Percentiles rank a stretch among this genome's conserved stretches.
phyloP scores from a whole-genome alignment of 2,888 invertebrate species.

The Drosophila peninsularis region DNA sequence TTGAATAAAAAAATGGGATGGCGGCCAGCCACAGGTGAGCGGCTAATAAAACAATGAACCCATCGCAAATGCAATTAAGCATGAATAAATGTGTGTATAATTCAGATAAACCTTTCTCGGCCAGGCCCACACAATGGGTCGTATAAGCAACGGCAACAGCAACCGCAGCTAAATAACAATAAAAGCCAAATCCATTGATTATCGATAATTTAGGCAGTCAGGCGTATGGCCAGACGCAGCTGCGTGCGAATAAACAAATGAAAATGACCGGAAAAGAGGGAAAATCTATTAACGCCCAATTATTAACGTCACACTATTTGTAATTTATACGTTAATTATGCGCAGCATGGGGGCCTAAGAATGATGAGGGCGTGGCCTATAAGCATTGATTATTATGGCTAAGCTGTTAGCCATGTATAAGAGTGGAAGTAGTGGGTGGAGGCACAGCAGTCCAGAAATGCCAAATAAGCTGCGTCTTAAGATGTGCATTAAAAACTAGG shows the following conservation, averaged over 20 bases:
- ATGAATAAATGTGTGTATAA: slow-evolving; percentile 62
- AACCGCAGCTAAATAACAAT: slow-evolving; percentile 47
- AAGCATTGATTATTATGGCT: slow-evolving; percentile 68
- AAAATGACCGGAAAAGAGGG: slow-evolving; percentile 56
- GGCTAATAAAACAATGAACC: slow-evolving; percentile 43
- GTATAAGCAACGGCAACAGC: slow-evolving; percentile 22
- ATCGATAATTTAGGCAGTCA: slow-evolving; percentile 72
- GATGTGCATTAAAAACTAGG: slow-evolving; percentile 54
- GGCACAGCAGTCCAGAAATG: slow-evolving; percentile 17
- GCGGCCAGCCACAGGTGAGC: slow-evolving; percentile 27
- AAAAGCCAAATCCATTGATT: slow-evolving; percentile 74
- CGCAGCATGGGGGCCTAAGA: slow-evolving; percentile 23
- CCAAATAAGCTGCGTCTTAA: slow-evolving; percentile 25
- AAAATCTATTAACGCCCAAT: slow-evolving; percentile 79
- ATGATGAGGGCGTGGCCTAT: slow-evolving; percentile 24
- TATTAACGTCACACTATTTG: slow-evolving; percentile 78
- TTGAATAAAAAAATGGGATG: neutral
- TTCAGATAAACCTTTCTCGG: slow-evolving; percentile 62
- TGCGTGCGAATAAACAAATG: slow-evolving; percentile 66
- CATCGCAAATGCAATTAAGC: slow-evolving; percentile 56
- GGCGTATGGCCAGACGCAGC: slow-evolving; percentile 33
- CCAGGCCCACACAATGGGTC: slow-evolving; percentile 39
- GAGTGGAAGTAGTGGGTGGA: no score
- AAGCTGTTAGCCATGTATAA: neutral
- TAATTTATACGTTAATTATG: slow-evolving; percentile 80